Percentiles rank a stretch among this genome's conserved stretches.
phyloP scores from a whole-genome alignment of 1,140 invertebrate species.

The Brachionus paranguensis region DNA sequence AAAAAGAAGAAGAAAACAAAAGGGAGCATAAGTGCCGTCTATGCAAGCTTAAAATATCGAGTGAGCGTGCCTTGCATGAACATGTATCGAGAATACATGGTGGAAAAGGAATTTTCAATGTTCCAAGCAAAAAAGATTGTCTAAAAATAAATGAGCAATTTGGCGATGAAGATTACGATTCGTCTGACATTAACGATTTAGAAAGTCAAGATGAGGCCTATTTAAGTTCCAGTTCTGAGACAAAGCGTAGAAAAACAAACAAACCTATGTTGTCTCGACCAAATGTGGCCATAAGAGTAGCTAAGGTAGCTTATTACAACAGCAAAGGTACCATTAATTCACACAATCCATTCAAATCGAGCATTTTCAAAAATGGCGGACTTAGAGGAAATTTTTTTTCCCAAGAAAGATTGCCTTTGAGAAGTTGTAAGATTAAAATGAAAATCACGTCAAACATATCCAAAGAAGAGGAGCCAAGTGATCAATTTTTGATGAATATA shows the following conservation, averaged over 20 bases:
- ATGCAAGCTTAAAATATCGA: background rate
- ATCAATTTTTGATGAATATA: constrained; percentile 13
- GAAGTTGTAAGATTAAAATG: constrained; percentile 29
- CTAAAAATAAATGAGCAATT: background rate
- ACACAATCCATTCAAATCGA: constrained; percentile 29
- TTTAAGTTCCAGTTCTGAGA: constrained; percentile 21
- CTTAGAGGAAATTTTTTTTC: constrained; percentile 38
- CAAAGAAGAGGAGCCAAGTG: background rate
- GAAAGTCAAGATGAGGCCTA: constrained; percentile 14
- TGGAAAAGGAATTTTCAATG: background rate
- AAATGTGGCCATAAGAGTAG: constrained; percentile 33
- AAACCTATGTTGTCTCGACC: background rate
- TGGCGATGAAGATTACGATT: constrained; percentile 12
- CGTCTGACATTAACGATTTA: background rate
- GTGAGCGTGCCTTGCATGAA: constrained; percentile 4
- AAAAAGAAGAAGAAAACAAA: background rate
- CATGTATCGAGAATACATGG: constrained; percentile 31
- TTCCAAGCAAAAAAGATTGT: background rate
- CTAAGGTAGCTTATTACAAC: constrained; percentile 39
- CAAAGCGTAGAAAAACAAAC: background rate
- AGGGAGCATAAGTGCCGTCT: background rate
- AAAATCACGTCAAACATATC: background rate
- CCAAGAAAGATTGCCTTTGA: constrained; percentile 30
- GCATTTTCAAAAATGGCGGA: constrained; percentile 27
- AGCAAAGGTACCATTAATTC: constrained; percentile 21